These are phyloP conservation scores for Gobiocypris rarus DNA, from an alignment of 2,113 vertebrate genomes.

Conservation along the genomic window DNA sequence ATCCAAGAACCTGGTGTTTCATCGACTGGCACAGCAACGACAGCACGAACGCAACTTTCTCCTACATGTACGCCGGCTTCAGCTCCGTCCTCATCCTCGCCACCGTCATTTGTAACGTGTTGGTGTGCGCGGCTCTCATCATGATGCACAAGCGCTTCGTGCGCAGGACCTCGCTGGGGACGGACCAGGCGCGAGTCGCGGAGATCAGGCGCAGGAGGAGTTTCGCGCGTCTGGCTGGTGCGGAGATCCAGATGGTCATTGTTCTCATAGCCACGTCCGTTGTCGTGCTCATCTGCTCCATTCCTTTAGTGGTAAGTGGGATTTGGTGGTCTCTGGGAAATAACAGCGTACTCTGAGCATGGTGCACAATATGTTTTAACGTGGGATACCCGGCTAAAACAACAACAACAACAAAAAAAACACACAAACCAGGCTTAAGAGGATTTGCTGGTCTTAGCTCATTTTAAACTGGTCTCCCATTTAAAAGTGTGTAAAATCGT, in stretches of 20 bases:
- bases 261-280: conserved; percentile 91
- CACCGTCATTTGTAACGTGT: conserved; percentile 90
- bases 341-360: neutral
- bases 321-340: neutral
- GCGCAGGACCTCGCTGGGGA: conserved; percentile 91
- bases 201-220: conserved; percentile 86
- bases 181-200: conserved; percentile 79
- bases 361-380: neutral
- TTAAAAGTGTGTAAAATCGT: neutral
- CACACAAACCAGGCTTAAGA: neutral
- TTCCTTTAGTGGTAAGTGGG: conserved; percentile 93
- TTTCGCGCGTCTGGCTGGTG: conserved; percentile 87
- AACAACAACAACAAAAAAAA: no score
- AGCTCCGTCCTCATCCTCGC: conserved; percentile 89
- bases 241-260: conserved; percentile 98
- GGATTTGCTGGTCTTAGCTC: no score
- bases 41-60: conserved; percentile 81
- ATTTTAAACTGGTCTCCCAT: no score
- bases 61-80: conserved; percentile 91
- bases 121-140: conserved; percentile 92
- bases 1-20: conserved; percentile 90
- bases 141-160: conserved; percentile 93
- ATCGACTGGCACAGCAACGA: conserved; percentile 87
- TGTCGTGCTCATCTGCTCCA: conserved; percentile 95
- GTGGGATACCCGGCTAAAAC: neutral